phyloP scores from a whole-genome alignment of 2,888 invertebrate genomes.

The Cataglyphis livida region DNA sequence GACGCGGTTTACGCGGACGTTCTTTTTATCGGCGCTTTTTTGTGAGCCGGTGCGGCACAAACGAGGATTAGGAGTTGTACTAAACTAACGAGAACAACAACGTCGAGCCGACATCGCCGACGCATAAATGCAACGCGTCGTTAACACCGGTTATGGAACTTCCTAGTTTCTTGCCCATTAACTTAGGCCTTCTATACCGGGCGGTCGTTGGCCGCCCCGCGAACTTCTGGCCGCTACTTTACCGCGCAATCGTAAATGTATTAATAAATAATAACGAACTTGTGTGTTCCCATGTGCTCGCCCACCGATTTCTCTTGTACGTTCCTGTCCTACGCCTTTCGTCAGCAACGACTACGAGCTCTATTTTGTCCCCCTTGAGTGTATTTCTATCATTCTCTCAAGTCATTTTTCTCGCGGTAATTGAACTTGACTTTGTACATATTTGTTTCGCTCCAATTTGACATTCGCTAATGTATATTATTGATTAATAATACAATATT shows the following conservation, averaged over 20 bases:
- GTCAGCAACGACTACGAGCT: neutral
- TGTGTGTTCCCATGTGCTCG: neutral
- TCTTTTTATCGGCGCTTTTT: slow-evolving; percentile 23
- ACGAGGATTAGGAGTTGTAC: slow-evolving; percentile 41
- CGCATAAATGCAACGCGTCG: slow-evolving; percentile 73
- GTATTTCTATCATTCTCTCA: slow-evolving; percentile 15
- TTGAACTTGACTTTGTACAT: slow-evolving; percentile 4
- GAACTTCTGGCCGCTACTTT: slow-evolving; percentile 64
- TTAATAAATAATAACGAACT: slow-evolving; percentile 75
- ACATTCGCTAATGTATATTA: neutral
- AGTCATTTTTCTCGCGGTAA: slow-evolving; percentile 21
- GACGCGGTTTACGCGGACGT: neutral
- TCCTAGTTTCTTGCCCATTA: slow-evolving; percentile 75
- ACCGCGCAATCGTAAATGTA: slow-evolving; percentile 75
- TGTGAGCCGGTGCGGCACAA: neutral
- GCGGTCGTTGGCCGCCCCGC: slow-evolving; percentile 42
- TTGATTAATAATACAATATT: slow-evolving; percentile 10
- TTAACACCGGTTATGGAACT: slow-evolving; percentile 76
- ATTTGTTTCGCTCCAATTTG: slow-evolving; percentile 23
- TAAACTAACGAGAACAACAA: slow-evolving; percentile 39
- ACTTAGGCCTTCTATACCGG: slow-evolving; percentile 53
- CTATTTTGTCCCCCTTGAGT: neutral
- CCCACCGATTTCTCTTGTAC: neutral
- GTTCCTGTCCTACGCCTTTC: neutral
- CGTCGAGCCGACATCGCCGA: slow-evolving; percentile 41